Evolutionary conservation across 35 echinoderm and acorn worm genomes (phyloP), one percentile per base, ranked within the genome.

Genomic region (Apostichopus californicus): DNA sequence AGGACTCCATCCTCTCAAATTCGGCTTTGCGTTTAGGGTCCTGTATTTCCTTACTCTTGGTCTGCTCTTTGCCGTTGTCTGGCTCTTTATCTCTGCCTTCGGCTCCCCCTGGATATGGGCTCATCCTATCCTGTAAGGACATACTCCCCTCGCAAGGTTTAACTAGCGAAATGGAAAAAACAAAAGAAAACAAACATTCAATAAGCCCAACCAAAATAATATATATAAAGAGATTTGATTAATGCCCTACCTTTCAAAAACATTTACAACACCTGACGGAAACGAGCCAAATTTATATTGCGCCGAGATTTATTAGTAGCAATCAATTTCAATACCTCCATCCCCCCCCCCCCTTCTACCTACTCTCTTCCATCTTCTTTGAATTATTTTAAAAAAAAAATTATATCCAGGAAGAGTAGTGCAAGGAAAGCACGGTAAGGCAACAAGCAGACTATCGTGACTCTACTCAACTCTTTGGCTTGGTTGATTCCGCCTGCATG

Each of bases 1-100:
- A 99, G n/a, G 81, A 54, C 87, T 99, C 97, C 91, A 99, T 99
- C 25, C 72, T 88, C 55, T 95, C 95, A 60, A 95, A 99, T 73
- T 96, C 91, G 23, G 79, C 92, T 78, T 93, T 81, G n/a, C 68
- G 79, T 61, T 77, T 64, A 14, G 91, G 84, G 22, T 81, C 85
- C 17, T 90, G 89, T 54, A 73, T 65, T 68, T 91, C 89, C 26
- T 91, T 91, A 18, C 89, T 52, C 20, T 77, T 79, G 56, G 55
- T 57, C 77, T 77, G 71, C 55, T 91, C 89, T 57, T 79, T 91
- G 63, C 86, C 68, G 68, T 73, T 73, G 22, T 91, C 89, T 26
- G 52, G 86, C 17, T 89, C 86, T 17, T 75, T 68, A 46, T 75
- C 86, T 89, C 68, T 68, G 34, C 86, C 86, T 89, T 89, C 89